Evolutionary conservation across 2,113 vertebrate genomes (phyloP), one percentile per base, ranked within the genome.

Genomic region (Regulus satrapa): DNA sequence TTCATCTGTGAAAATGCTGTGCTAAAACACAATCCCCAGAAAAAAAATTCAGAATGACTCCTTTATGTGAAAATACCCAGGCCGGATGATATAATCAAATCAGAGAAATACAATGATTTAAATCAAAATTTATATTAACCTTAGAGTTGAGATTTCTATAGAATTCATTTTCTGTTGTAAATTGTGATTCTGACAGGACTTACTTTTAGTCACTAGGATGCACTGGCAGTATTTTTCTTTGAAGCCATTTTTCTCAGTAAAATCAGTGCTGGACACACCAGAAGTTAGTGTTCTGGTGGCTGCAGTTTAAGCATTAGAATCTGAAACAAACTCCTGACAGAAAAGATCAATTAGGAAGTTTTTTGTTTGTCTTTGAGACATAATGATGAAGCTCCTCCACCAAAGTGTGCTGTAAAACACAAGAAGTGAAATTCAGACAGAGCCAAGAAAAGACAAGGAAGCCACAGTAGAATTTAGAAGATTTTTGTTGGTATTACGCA

Each of bases 1-100:
- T 92, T 94, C 96, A 96, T 56, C 88, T 69, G 14, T 81, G 93
- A 96, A 92, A 96, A 87, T 74, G 63, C 26, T 64, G 36, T 52
- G 63, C 85, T 89, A 81, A 95, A 96, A 89, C 81, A 94, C 81
- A 86, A 24, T 63, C 48, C 49, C 59, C 29, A 51, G 32, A 14
- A 12, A 36, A 40, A 49, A 34, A 8, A 4, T 7, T 12, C 36
- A 56, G 66, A 76, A 56, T n/a, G 0, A 43, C 45, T 7, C 4
- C 69, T 75, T 75, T 18, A 9, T 32, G 56, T 58, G 32, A 79
- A 94, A 95, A 82, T 41, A 19, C 7, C 36, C 13, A 52, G 5
- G 10, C 5, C 0, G 3, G 5, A 10, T 36, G 10, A 34, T 32
- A 40, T 15, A 5, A 69, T 26, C 6, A 48, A 68, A 69, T 45